phyloP scores from a whole-genome alignment of 35 echinoderm and acorn worm genomes.

The Chiridota heheva region DNA sequence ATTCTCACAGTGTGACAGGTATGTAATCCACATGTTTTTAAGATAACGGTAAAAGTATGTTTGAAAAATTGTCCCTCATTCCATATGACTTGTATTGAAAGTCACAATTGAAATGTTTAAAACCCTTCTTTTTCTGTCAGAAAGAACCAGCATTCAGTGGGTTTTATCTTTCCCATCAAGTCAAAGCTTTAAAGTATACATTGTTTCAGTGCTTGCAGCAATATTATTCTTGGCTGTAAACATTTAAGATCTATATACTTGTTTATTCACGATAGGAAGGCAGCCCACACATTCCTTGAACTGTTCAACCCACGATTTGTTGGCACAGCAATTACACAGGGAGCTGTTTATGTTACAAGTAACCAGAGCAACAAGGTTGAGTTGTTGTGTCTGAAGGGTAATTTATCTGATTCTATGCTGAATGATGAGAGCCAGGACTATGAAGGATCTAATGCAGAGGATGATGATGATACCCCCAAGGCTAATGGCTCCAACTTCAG shows the following conservation, averaged over 20 bases:
- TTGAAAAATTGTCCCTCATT: neutral
- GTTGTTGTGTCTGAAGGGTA: conserved; percentile 84
- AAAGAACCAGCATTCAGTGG: neutral
- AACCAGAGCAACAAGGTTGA: conserved; percentile 57
- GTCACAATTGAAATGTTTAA: neutral
- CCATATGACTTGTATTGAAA: neutral
- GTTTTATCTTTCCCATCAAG: neutral
- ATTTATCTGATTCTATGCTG: conserved; percentile 18
- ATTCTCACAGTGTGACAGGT: conserved; percentile 49
- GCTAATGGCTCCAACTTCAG: too few relatives aligned
- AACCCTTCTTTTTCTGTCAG: neutral
- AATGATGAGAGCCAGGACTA: neutral
- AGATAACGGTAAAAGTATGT: neutral
- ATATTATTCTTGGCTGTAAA: too few relatives aligned
- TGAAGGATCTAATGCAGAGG: neutral
- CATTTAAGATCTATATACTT: too few relatives aligned
- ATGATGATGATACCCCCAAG: conserved; percentile 29
- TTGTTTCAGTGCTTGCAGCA: too few relatives aligned
- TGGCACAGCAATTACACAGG: conserved; percentile 63
- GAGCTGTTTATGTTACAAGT: conserved; percentile 79
- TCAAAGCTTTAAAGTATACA: too few relatives aligned
- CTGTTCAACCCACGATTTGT: conserved; percentile 82
- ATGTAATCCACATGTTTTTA: neutral
- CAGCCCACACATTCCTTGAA: conserved; percentile 69
- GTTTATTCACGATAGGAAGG: conserved; percentile 5